Evolutionary conservation across 2,113 vertebrate genomes (phyloP).

Genomic region (Oxyura jamaicensis): DNA sequence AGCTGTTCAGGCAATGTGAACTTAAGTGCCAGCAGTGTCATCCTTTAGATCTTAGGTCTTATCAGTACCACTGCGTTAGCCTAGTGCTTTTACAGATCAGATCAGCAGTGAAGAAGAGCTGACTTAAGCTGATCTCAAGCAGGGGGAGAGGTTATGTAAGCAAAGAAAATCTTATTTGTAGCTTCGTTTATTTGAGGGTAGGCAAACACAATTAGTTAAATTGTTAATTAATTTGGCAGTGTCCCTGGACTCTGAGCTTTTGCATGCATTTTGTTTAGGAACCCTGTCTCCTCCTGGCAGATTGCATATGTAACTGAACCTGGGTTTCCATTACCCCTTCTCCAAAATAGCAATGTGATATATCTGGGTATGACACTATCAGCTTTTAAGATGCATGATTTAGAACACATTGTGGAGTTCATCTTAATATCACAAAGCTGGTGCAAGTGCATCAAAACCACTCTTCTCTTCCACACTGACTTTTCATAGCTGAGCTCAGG

Average conservation of each 20-base stretch:
- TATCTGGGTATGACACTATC: neutral
- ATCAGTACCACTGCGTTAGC: neutral
- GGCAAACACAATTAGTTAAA: slow-evolving; percentile 5
- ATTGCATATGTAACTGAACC: neutral
- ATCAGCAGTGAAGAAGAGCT: slow-evolving; percentile 19
- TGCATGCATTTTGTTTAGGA: neutral
- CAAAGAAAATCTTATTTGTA: neutral
- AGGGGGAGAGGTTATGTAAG: slow-evolving; percentile 42
- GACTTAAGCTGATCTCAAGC: neutral
- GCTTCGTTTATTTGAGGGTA: neutral
- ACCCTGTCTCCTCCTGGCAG: neutral
- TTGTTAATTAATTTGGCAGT: slow-evolving; percentile 15
- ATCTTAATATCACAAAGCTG: neutral
- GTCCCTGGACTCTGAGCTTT: slow-evolving; percentile 45
- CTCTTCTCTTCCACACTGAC: neutral
- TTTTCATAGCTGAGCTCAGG: neutral
- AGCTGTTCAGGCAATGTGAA: neutral
- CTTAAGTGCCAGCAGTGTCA: neutral
- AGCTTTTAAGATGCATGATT: neutral
- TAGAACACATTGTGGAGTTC: neutral
- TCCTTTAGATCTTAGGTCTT: neutral
- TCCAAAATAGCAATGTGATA: slow-evolving; percentile 2
- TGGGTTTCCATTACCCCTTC: neutral
- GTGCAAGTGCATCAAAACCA: neutral
- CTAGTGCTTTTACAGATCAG: neutral